Evolutionary conservation across 2,888 invertebrate species (phyloP).

Genomic region (Dorcus hopei): DNA sequence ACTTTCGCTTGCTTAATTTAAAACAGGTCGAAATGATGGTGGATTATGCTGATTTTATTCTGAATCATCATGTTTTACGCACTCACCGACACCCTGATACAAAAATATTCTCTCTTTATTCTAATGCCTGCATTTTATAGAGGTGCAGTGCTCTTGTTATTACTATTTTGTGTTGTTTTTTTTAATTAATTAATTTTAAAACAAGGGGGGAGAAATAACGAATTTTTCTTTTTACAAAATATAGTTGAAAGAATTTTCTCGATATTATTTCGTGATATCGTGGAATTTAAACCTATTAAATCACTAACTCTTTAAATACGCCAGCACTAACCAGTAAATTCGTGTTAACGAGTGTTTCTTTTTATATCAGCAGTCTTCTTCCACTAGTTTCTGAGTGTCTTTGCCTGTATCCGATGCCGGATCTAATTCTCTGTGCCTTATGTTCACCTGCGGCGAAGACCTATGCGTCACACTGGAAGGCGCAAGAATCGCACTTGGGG

Average conservation of each 20-base stretch:
- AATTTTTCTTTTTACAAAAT: not conserved
- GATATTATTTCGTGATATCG: too few relatives aligned
- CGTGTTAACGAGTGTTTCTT: slow-evolving; percentile 33
- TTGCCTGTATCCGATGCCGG: slow-evolving; percentile 85
- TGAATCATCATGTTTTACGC: slow-evolving; percentile 10
- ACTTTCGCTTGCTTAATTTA: not conserved
- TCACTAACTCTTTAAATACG: slow-evolving; percentile 36
- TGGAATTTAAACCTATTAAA: slow-evolving; percentile 1
- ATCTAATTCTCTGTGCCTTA: slow-evolving; percentile 76
- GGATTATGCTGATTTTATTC: slow-evolving; percentile 19
- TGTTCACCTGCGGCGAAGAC: slow-evolving; percentile 67
- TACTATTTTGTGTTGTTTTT: not conserved
- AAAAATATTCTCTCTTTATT: slow-evolving; percentile 26
- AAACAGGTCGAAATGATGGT: not conserved
- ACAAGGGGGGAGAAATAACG: too few relatives aligned
- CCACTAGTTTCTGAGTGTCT: slow-evolving; percentile 87
- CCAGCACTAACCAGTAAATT: slow-evolving; percentile 37
- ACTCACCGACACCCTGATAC: slow-evolving; percentile 28
- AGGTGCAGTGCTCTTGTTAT: slow-evolving; percentile 21
- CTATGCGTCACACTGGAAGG: slow-evolving; percentile 80
- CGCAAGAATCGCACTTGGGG: slow-evolving; percentile 72
- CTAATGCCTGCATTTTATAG: slow-evolving; percentile 22
- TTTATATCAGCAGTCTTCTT: slow-evolving; percentile 72
- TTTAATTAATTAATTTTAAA: too few relatives aligned
- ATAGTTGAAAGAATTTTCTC: not conserved